Evolutionary conservation across 1,140 invertebrate genomes (phyloP), one percentile per base, ranked within the genome.

Genomic region (Himalopsyche phryganea): DNA sequence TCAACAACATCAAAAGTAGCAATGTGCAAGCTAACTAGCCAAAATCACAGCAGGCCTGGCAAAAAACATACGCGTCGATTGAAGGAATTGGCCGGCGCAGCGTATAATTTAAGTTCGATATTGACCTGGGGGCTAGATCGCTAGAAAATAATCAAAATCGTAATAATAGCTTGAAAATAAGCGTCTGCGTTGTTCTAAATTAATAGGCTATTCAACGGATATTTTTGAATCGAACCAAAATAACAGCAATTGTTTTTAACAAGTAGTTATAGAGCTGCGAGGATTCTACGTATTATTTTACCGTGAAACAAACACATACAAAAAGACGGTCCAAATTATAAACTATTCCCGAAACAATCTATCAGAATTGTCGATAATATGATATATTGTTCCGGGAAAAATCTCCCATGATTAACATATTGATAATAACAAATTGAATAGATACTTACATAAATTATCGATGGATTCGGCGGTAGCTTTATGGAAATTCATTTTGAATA

Each of bases 31-130:
- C n/a, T 15, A 40, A n/a, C 38, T 5, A n/a, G 38, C 3, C 11
- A 13, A n/a, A n/a, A 40, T 11, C 38, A 11, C 38, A n/a, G 38
- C 5, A 13, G 38, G 11, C n/a, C n/a, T 40, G 11, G n/a, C 38
- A 15, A n/a, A 40, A 40, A 40, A 40, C 4, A 15, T 40, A 15
- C n/a, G 38, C 38, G n/a, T 11, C 38, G 38, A n/a, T n/a, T 13
- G 38, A 11, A 40, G 33, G 32, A 36, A 47, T 55, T 33, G 42
- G 15, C 46, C 23, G 42, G 33, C 28, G 15, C 32, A 55, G 44
- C 17, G 15, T 55, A 33, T 55, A 55, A 55, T 55, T 55, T 55
- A 17, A 20, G 38, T 47, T 44, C 52, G 33, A 32, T 32, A 19
- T 23, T n/a, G 17, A 47, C 33, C 52, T 38, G 35, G 23, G 52